phyloP scores from a whole-genome alignment of 2,888 invertebrate species.

The Phorcus lineatus region DNA sequence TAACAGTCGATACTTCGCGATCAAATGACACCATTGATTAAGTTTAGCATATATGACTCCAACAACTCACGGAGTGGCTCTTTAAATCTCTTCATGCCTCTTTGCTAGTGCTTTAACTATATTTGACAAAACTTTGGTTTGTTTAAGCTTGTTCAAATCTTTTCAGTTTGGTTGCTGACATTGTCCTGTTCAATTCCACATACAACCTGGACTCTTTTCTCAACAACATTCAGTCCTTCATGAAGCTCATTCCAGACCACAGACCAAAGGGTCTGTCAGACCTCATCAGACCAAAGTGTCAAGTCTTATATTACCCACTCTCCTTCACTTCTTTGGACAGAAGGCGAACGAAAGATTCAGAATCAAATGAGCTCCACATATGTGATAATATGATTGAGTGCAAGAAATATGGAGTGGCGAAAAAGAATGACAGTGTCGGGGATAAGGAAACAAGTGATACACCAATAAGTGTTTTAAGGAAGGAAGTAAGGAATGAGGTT shows the following conservation, averaged over 20 bases:
- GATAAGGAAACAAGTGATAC: too few relatives aligned
- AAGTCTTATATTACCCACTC: conserved; percentile 82
- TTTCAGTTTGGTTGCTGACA: conserved; percentile 82
- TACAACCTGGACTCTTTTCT: conserved; percentile 84
- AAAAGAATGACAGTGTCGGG: too few relatives aligned
- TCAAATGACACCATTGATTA: too few relatives aligned
- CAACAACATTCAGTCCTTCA: conserved; percentile 79
- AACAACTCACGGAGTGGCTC: too few relatives aligned
- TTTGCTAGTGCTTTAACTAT: not conserved
- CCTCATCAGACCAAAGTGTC: conserved; percentile 80
- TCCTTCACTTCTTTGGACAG: conserved; percentile 38
- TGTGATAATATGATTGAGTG: too few relatives aligned
- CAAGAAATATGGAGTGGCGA: too few relatives aligned
- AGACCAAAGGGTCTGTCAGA: conserved; percentile 79
- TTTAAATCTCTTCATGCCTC: too few relatives aligned
- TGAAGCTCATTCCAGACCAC: conserved; percentile 83
- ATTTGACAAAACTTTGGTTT: not conserved
- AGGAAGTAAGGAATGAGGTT: too few relatives aligned
- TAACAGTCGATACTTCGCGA: too few relatives aligned
- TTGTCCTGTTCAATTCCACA: conserved; percentile 83
- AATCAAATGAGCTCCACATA: not conserved
- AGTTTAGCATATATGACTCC: too few relatives aligned
- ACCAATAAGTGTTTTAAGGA: too few relatives aligned
- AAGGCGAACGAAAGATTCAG: not conserved
- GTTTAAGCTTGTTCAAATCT: not conserved